Evolutionary conservation across 2,888 invertebrate genomes (phyloP), one percentile per base, ranked within the genome.

Genomic region (Alviniconcha strummeri): DNA sequence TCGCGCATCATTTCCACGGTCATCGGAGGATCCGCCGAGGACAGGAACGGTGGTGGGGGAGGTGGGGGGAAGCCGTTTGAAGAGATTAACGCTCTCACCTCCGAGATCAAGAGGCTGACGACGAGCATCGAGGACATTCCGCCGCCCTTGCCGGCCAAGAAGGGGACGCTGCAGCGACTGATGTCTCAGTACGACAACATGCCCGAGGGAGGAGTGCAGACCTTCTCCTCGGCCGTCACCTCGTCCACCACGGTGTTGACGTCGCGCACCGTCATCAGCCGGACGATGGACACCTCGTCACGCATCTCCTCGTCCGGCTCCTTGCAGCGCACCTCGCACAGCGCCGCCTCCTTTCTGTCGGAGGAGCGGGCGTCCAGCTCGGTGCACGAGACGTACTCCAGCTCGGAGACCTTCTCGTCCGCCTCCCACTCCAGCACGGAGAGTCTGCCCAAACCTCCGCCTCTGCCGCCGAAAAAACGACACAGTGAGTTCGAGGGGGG

Each of bases 381-480:
- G 0, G 17, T 74, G 15, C 91, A 91, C 81, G 91, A 92, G 84
- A 90, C 91, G 0, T 91, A 91, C 84, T 91, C 91, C 19, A 91
- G 91, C 83, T 90, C 91, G 3, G 92, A 92, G 69, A 90, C 91
- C 56, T 90, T 91, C 84, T 92, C 92, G 15, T 90, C 90, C 67
- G 85, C 89, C 19, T 91, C 91, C 83, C 91, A 90, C 86, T 91
- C 91, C 71, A 91, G 91, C 84, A 88, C 90, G 80, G 91, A 91
- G 84, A 91, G 90, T 85, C 85, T 91, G 81, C 91, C 90, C 15
- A 90, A 91, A 84, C 93, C 93, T 87, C 98, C 98, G 86, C 98
- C 98, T 80, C 94, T 98, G 88, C 98, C 98, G 74, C 96, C 97
- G 77, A 98, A 98, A 95, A 98, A 98, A 94, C 96, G 97, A 94